Conservation (phyloP, 2,797 vertebrate species). For the Leuciscus waleckii region DNA sequence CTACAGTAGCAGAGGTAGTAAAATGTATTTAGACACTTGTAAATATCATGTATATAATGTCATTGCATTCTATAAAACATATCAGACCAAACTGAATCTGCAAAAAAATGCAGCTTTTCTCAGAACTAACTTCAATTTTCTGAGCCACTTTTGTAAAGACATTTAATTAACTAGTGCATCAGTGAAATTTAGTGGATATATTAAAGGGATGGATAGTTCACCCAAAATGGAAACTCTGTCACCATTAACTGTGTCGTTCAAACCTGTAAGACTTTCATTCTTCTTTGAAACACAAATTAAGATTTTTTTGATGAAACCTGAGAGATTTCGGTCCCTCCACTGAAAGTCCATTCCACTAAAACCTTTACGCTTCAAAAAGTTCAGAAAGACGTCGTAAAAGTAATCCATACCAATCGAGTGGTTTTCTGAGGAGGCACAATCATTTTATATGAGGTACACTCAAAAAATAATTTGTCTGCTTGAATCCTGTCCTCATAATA, state of each 20-base stretch:
- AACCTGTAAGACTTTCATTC: not conserved
- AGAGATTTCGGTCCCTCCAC: not conserved
- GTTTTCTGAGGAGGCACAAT: not conserved
- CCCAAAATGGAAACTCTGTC: not conserved
- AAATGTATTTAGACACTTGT: not conserved
- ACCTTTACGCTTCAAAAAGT: not conserved
- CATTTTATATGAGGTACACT: not conserved
- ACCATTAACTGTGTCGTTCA: not conserved
- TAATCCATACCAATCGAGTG: not conserved
- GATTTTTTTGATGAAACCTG: not conserved
- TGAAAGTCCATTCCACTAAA: not conserved
- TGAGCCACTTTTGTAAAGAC: too few species aligned
- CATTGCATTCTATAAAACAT: not conserved
- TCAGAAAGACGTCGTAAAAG: not conserved
- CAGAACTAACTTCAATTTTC: not conserved
- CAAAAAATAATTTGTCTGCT: conserved; percentile 2
- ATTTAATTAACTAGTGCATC: not conserved
- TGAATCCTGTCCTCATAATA: not conserved
- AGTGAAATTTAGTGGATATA: not conserved
- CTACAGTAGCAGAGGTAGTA: not conserved
- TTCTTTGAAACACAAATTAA: not conserved
- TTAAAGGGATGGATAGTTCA: not conserved
- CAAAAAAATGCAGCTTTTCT: not conserved
- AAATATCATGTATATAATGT: not conserved
- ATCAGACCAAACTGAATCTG: not conserved